Evolutionary conservation across 2,797 vertebrate species (phyloP).

Genomic region (Channa striata): DNA sequence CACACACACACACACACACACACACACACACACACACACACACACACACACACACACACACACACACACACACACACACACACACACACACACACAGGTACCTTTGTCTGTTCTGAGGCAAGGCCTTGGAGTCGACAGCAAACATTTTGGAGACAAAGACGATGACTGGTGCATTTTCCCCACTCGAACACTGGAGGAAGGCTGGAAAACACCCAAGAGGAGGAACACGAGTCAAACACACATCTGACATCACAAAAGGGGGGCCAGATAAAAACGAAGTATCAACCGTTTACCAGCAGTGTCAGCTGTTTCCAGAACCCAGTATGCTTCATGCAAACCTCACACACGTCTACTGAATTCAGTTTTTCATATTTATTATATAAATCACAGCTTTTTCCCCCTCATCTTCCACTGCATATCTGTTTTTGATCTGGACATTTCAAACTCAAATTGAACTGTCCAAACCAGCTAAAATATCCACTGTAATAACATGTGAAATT

Average conservation of each 20-base stretch:
- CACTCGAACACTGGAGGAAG: conserved; percentile 92
- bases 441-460: no score
- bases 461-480: no score
- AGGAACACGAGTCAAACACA: conserved; percentile 3
- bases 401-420: no score
- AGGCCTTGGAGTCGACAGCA: conserved; percentile 88
- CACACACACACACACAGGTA: conserved; percentile 60
- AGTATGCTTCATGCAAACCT: neutral
- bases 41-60: no score
- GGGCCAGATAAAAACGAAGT: neutral
- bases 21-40: no score
- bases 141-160: conserved; percentile 99
- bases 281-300: neutral
- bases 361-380: no score
- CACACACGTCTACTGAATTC: no score
- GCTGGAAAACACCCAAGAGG: conserved; percentile 74
- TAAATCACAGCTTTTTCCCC: no score
- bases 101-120: conserved; percentile 94
- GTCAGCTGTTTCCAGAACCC: neutral
- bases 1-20: no score
- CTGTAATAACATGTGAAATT: no score
- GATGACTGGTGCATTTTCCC: conserved; percentile 88
- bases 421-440: no score
- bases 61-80: neutral
- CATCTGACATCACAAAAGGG: conserved; percentile 1